Evolutionary conservation across 2,797 vertebrate genomes (phyloP).

Genomic region (Sebastes reedi): DNA sequence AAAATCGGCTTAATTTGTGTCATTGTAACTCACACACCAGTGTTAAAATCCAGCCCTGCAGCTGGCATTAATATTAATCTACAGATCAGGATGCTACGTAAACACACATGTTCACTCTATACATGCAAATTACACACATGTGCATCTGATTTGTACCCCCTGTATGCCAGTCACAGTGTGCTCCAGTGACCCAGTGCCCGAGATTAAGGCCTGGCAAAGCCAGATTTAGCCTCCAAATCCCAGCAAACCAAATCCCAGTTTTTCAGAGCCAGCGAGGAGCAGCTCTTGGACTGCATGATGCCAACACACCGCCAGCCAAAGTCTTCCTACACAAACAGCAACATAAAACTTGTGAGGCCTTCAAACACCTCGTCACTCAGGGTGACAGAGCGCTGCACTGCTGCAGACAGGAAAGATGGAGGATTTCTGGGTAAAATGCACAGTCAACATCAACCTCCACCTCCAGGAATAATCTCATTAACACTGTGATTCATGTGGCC

Average conservation of each 20-base stretch:
- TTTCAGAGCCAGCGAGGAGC: conserved; percentile 38
- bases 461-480: conserved; percentile 16
- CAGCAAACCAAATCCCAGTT: conserved; percentile 55
- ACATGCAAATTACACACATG: conserved; percentile 24
- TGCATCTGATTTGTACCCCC: conserved; percentile 12
- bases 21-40: background rate
- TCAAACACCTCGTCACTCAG: background rate
- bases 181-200: conserved; percentile 56
- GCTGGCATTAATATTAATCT: background rate
- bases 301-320: background rate
- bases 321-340: conserved; percentile 12
- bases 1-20: background rate
- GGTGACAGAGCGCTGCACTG: background rate
- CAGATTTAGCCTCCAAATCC: conserved; percentile 51
- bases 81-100: background rate
- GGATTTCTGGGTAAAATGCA: conserved; percentile 1
- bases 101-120: background rate
- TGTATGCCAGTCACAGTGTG: conserved; percentile 26
- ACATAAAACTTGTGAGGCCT: conserved; percentile 6
- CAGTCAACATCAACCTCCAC: background rate
- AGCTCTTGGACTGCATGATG: conserved; percentile 3
- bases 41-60: background rate
- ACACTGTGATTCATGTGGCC: conserved; percentile 19
- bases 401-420: background rate
- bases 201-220: conserved; percentile 61